Evolutionary conservation across 2,888 invertebrate species (phyloP), one percentile per base, ranked within the genome.

Genomic region (Ethmia dodecea): DNA sequence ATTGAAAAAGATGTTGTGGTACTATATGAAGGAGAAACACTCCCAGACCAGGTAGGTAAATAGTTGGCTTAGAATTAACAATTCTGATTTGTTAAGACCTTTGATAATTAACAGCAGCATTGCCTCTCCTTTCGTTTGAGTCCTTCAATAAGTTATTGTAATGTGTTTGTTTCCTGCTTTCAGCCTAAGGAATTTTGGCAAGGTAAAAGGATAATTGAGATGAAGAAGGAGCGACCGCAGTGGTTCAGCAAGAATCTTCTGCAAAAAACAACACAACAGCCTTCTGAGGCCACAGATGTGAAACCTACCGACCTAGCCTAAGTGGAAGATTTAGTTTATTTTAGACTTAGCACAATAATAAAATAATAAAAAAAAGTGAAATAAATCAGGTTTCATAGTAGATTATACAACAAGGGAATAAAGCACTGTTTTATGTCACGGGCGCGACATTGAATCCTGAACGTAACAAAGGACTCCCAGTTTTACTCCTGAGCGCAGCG

Each of bases 221-320:
- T 96, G 88, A 88, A 93, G 29, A 96, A 94, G 66, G 89, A 92
- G 37, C 88, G 97, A 43, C 97, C 97, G 3, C 76, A 89, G 25
- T 98, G 97, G 96, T 98, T 97, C 62, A 91, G 93, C 48, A 91
- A 91, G 55, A 95, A 96, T 77, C 86, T 97, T 31, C 74, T 96
- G 12, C 92, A 96, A 61, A 91, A 92, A 62, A 89, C 93, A 1
- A 94, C 94, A 11, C 91, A 93, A 52, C 88, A 91, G 45, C 88
- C 91, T 25, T 89, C 93, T 0, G 83, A 88, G 20, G 89, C 90
- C n/a, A 92, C 89, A 45, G 92, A 93, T 71, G 89, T 93, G 0
- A 93, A 94, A 68, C 93, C 93, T 20, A 89, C 89, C 28, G 89
- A 93, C 53, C 79, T 93, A 57, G 93, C 91, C 40, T 93, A 88